Base-by-base conservation (phyloP, 2,113 vertebrate genomes). In the Coptodon rendalli region DNA sequence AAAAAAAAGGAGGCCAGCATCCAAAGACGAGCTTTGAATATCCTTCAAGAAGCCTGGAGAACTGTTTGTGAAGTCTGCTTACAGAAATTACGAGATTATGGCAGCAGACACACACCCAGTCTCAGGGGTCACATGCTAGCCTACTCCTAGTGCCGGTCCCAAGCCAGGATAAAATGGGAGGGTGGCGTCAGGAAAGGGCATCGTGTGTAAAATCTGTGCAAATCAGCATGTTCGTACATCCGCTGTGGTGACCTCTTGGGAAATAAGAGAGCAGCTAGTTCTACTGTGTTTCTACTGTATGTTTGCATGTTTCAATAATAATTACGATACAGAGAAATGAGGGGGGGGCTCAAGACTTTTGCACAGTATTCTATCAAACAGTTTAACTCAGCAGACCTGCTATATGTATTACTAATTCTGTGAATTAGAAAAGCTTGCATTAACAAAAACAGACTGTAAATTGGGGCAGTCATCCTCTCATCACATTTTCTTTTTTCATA, bases 401-500 rank as follows among this genome's bases (percentile, higher is more conserved):
- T 40, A 5, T 27, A 24, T 27, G 38, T 45, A 1, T 73, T 27
- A 7, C 8, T 78, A 4, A 57, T 22, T 43, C n/a, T 89, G 54
- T 10, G 40, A 1, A 29, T 11, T 84, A 29, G 29, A 9, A 66
- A 68, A 56, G 2, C 34, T 34, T 50, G 9, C 14, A 29, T n/a
- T 31, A 19, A 78, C 45, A 52, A 52, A 13, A 8, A 0, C 73
- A 13, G 11, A 63, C 6, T 59, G 29, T 43, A 1, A 31, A 76
- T 48, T 29, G 7, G 3, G 9, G 22, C 10, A 9, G 3, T 80
- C 11, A 2, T 54, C 40, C 5, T 87, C 22, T 57, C 11, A 50
- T 80, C 40, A 43, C 17, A 2, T 22, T 82, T 50, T 4, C 82
- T n/a, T 71, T 79, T 9, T 84, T 24, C 13, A 54, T 94, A 99